Conservation (phyloP, 2,888 invertebrate species). For the Mamestra brassicae region DNA sequence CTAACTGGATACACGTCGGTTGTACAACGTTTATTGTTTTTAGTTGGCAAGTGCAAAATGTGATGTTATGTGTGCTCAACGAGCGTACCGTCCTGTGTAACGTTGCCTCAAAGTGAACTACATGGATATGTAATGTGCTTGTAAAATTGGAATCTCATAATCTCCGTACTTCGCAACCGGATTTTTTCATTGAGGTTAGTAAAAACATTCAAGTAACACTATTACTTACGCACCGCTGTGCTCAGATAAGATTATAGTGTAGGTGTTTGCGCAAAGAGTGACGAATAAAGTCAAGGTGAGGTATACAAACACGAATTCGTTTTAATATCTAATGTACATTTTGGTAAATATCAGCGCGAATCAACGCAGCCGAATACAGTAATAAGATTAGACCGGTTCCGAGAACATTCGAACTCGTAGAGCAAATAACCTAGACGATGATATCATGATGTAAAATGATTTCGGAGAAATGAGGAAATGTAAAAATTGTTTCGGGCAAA, state of each 20-base stretch:
- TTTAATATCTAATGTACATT: conserved; percentile 65
- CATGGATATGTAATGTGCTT: conserved; percentile 86
- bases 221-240: conserved; percentile 45
- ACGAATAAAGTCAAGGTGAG: conserved; percentile 73
- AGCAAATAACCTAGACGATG: conserved; percentile 62
- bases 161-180: conserved; percentile 70
- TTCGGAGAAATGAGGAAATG: conserved; percentile 62
- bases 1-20: conserved; percentile 80
- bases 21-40: conserved; percentile 79
- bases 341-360: conserved; percentile 60
- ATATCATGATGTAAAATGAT: conserved; percentile 62
- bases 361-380: conserved; percentile 55
- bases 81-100: conserved; percentile 86
- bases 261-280: conserved; percentile 66
- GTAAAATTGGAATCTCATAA: conserved; percentile 84
- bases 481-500: conserved; percentile 43
- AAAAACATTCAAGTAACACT: conserved; percentile 50
- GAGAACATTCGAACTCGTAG: conserved; percentile 49
- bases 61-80: conserved; percentile 88
- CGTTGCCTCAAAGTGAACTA: conserved; percentile 87
- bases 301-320: conserved; percentile 55
- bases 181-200: conserved; percentile 78
- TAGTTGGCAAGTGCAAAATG: conserved; percentile 87
- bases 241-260: conserved; percentile 67
- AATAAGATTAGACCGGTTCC: conserved; percentile 59